phyloP scores from a whole-genome alignment of 2,888 invertebrate genomes.

The Ptychoptera albimana region DNA sequence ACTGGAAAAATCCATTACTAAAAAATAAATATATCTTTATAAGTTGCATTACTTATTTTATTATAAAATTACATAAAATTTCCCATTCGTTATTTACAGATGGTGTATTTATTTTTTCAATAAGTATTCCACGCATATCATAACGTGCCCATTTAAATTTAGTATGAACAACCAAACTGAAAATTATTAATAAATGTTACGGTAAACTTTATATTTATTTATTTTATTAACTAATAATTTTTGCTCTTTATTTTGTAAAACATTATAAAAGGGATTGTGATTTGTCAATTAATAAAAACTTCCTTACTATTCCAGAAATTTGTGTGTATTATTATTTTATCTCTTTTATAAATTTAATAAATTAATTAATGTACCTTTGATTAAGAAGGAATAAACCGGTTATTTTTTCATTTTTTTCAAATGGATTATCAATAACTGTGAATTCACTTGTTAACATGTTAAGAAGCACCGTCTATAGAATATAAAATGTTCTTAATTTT shows the following conservation, averaged over 20 bases:
- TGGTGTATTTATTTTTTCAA: constrained; percentile 40
- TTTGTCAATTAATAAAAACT: no score
- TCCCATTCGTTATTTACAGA: constrained; percentile 49
- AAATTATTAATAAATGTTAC: neutral
- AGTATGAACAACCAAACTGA: constrained; percentile 57
- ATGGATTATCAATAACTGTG: constrained; percentile 68
- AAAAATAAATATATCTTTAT: constrained; percentile 5
- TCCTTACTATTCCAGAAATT: no score
- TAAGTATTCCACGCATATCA: constrained; percentile 58
- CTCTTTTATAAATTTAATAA: no score
- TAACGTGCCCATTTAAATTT: constrained; percentile 59
- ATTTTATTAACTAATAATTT: no score
- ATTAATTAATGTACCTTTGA: constrained; percentile 32
- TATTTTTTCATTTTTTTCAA: constrained; percentile 43
- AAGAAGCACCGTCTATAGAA: constrained; percentile 52
- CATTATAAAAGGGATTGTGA: no score
- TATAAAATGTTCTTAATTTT: constrained; percentile 24
- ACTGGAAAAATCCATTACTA: constrained; percentile 54
- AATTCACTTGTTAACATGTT: constrained; percentile 92
- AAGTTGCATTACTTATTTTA: no score
- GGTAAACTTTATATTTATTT: no score
- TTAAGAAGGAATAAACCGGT: constrained; percentile 49
- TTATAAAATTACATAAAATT: constrained; percentile 41
- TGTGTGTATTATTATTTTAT: no score
- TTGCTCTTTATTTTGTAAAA: no score